Evolutionary conservation across 2,797 vertebrate species (phyloP).

Genomic region (Pseudomugil tenellus): DNA sequence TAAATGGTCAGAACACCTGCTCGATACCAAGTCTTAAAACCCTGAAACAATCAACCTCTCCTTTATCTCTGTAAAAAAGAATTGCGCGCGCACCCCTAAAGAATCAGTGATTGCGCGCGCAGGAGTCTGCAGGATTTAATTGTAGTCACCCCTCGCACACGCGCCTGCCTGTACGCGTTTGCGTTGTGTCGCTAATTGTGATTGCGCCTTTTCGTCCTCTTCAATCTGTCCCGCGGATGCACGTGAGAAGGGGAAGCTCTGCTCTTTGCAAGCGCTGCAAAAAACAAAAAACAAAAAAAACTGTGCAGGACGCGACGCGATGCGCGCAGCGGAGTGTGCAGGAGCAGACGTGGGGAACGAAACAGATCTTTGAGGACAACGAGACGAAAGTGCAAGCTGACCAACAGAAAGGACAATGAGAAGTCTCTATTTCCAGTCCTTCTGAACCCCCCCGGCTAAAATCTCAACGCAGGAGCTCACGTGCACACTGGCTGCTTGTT

Average conservation of each 20-base stretch:
- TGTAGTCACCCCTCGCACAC: conserved; percentile 19
- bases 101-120: conserved; percentile 25
- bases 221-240: conserved; percentile 79
- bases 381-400: conserved; percentile 34
- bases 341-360: conserved; percentile 25
- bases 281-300: too few relatives aligned
- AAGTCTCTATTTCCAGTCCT: not conserved
- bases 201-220: conserved; percentile 61
- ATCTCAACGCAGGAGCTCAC: conserved; percentile 23
- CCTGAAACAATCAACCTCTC: not conserved
- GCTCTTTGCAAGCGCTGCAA: conserved; percentile 40
- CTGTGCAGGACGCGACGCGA: conserved; percentile 34
- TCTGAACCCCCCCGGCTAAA: conserved; percentile 35
- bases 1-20: not conserved
- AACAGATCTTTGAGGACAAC: conserved; percentile 13
- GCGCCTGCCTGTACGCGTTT: conserved; percentile 16
- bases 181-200: conserved; percentile 34
- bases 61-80: not conserved
- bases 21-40: not conserved
- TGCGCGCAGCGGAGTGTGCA: conserved; percentile 17
- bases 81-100: conserved; percentile 17
- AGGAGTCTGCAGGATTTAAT: conserved; percentile 12
- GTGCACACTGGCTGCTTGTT: conserved; percentile 55
- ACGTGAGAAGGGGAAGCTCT: conserved; percentile 38
- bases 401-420: not conserved